A percentile compares a stretch with the other conserved stretches of the same genome.
These are phyloP conservation scores for Macaria notata DNA, from an alignment of 2,888 invertebrate genomes.

Conservation along the genomic window DNA sequence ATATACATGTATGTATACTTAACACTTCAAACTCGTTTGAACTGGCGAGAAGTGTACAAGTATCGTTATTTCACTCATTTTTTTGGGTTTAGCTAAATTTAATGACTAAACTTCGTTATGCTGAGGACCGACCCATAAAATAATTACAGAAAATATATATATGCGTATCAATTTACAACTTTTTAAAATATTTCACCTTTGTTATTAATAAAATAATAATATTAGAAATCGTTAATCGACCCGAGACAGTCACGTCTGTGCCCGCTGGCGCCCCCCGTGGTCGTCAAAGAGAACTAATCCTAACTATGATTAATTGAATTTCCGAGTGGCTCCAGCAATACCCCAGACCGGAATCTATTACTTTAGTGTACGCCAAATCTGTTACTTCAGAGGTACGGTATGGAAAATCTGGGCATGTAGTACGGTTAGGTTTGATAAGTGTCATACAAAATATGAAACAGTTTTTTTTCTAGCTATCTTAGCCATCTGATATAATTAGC, in stretches of 20 bases:
- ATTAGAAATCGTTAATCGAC: constrained; percentile 42
- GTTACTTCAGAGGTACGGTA: constrained; percentile 11
- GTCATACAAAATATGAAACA: not conserved
- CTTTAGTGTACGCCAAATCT: constrained; percentile 35
- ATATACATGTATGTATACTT: too few species aligned
- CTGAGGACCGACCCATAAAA: too few species aligned
- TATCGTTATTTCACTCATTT: too few species aligned
- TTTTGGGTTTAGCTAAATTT: too few species aligned
- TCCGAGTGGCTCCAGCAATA: constrained; percentile 63
- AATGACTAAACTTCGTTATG: too few species aligned
- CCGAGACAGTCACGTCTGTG: constrained; percentile 65
- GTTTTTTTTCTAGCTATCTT: too few species aligned
- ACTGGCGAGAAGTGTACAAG: too few species aligned
- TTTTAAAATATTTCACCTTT: too few species aligned
- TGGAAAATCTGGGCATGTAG: constrained; percentile 7
- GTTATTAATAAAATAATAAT: constrained; percentile 14
- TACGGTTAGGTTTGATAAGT: not conserved
- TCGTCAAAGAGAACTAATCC: constrained; percentile 76
- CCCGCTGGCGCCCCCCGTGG: constrained; percentile 29
- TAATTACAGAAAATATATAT: too few species aligned
- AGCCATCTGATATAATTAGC: too few species aligned
- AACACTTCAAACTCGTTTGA: too few species aligned
- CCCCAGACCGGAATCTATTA: constrained; percentile 62
- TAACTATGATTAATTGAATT: constrained; percentile 79
- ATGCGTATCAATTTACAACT: too few species aligned